Evolutionary conservation across 1,140 invertebrate species (phyloP).

Genomic region (Sinella curviseta): DNA sequence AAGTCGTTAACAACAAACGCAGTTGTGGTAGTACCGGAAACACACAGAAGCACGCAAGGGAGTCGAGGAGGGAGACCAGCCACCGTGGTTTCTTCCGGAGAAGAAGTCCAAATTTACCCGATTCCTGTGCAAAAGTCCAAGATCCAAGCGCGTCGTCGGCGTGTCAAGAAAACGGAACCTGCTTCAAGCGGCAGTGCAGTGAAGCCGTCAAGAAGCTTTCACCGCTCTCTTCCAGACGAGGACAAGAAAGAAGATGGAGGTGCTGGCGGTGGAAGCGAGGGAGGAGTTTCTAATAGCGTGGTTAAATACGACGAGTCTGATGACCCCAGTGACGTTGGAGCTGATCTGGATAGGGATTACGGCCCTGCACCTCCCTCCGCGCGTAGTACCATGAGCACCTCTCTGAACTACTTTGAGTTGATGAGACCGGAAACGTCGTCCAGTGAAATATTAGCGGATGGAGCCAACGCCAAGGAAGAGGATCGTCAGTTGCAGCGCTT

Average conservation of each 20-base stretch:
- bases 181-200: no score
- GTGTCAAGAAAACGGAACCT: background rate
- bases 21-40: background rate
- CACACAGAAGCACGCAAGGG: background rate
- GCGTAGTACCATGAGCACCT: background rate
- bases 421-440: background rate
- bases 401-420: background rate
- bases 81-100: background rate
- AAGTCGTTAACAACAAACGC: background rate
- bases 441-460: constrained; percentile 5
- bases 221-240: background rate
- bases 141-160: background rate
- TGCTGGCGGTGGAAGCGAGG: background rate
- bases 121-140: background rate
- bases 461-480: background rate
- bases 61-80: background rate
- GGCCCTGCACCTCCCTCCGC: background rate
- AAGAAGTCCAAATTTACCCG: background rate
- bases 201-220: background rate
- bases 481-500: background rate
- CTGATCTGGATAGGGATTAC: background rate
- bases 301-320: background rate
- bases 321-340: constrained; percentile 5
- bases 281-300: background rate
- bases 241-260: background rate